These are phyloP conservation scores for Battus philenor DNA, from an alignment of 1,140 invertebrate species.

Conservation along the genomic window DNA sequence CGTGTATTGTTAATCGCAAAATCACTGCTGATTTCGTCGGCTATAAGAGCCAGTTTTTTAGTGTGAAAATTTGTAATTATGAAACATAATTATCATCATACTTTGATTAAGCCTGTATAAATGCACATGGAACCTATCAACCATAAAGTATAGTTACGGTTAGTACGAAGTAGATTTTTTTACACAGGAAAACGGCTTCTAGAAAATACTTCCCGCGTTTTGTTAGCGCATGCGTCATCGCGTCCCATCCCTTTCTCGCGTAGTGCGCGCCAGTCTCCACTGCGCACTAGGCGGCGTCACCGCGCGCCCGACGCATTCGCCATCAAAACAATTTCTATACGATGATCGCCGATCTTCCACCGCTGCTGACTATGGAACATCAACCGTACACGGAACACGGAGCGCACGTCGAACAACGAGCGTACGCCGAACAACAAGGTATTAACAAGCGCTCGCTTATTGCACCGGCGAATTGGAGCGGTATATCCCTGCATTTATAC, in stretches of 20 bases:
- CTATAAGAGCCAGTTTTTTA: too few species aligned
- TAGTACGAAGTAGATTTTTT: neutral
- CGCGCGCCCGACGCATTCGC: constrained; percentile 36
- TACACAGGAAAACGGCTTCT: constrained; percentile 33
- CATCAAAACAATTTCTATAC: constrained; percentile 38
- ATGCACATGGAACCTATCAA: too few species aligned
- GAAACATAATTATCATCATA: too few species aligned
- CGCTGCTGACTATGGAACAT: constrained; percentile 33
- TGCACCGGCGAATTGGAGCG: constrained; percentile 1
- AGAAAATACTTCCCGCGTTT: constrained; percentile 65
- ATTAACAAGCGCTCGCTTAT: constrained; percentile 14
- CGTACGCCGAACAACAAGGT: constrained; percentile 20
- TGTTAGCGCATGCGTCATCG: constrained; percentile 51
- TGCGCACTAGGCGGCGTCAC: constrained; percentile 50
- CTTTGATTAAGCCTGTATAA: too few species aligned
- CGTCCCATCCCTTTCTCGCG: constrained; percentile 43
- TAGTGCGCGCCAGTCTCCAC: constrained; percentile 60
- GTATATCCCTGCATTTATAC: neutral
- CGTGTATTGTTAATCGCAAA: too few species aligned
- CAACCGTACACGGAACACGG: constrained; percentile 33
- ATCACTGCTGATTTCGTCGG: too few species aligned
- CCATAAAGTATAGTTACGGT: too few species aligned
- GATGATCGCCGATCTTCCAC: constrained; percentile 59
- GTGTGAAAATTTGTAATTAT: too few species aligned
- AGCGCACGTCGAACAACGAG: constrained; percentile 23